Evolutionary conservation across 2,888 invertebrate species (phyloP), one percentile per base, ranked within the genome.

Genomic region (Vandiemenella viatica): DNA sequence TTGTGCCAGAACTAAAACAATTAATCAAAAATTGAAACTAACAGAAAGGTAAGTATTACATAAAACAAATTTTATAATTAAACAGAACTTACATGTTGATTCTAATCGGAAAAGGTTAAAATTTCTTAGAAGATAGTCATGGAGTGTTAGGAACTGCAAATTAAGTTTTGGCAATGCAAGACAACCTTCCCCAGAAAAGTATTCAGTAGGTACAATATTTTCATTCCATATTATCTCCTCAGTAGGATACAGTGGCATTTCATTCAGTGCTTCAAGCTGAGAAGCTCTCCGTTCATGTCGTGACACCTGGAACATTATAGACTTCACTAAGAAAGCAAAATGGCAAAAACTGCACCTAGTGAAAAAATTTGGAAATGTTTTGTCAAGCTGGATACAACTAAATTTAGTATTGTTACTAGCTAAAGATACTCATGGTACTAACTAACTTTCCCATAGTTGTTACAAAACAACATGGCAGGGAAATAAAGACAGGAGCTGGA

Each of bases 181-280:
- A 58, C 91, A 91, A 17, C 86, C 91, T 65, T 97, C 96, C 0
- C 96, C 95, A 38, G 90, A 88, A 69, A 88, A 97, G 64, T 95
- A 95, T 61, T 97, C 95, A 0, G 92, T 88, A 0, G 98, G 98
- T 0, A 99, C 97, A 40, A 98, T 80, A 63, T 97, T 96, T 66
- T 98, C 96, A 67, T 99, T 92, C 98, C 98, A 99, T 58, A 98
- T 92, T 3, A 97, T 84, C 51, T 88, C 83, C 65, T 99, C 98
- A 0, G 95, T 97, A 0, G 98, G 98, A 64, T 98, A 99, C 1
- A 99, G 72, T 0, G 98, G 97, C 91, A 97, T 95, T 58, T 91
- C 87, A 65, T 98, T 99, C 10, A 99, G 69, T 48, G 89, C 86
- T 62, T 96, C 91, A 47, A 97, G 68, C 62, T 98, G 96, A 0